These are phyloP conservation scores for Acipenser oxyrinchus DNA, from an alignment of 2,797 vertebrate species.

Conservation along the genomic window DNA sequence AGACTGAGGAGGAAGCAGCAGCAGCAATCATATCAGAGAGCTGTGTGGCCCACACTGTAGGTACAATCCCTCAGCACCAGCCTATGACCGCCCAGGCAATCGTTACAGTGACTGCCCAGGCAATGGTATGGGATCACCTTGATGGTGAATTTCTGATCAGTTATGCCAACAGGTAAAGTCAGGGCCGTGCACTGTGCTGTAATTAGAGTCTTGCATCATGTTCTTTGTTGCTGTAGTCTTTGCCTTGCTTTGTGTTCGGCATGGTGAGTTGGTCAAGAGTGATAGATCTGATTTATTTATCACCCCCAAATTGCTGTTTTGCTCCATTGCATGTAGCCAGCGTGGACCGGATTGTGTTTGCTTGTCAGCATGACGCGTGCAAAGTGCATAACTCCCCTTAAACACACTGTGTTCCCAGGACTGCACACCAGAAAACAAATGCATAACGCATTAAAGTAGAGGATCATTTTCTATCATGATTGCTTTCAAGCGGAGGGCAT, in stretches of 20 bases:
- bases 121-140: too few species aligned
- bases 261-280: background rate
- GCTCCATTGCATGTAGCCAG: background rate
- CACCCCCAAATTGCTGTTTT: background rate
- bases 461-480: constrained; percentile 6
- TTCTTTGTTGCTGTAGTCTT: background rate
- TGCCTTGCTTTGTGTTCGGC: background rate
- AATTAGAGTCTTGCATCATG: background rate
- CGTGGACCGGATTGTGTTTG: background rate
- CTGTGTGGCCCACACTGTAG: too few species aligned
- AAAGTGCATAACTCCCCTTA: background rate
- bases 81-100: too few species aligned
- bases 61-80: too few species aligned
- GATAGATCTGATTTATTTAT: background rate
- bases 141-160: too few species aligned
- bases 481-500: constrained; percentile 16
- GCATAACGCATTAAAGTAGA: background rate
- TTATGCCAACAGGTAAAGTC: too few species aligned
- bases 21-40: too few species aligned
- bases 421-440: background rate
- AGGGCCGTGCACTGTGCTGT: background rate
- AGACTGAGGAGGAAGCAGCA: too few species aligned
- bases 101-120: too few species aligned
- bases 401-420: background rate
- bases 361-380: background rate